A percentile compares a stretch with the other conserved stretches of the same genome.
Conservation (phyloP, 2,888 invertebrate species). For the Acrobasis suavella region DNA sequence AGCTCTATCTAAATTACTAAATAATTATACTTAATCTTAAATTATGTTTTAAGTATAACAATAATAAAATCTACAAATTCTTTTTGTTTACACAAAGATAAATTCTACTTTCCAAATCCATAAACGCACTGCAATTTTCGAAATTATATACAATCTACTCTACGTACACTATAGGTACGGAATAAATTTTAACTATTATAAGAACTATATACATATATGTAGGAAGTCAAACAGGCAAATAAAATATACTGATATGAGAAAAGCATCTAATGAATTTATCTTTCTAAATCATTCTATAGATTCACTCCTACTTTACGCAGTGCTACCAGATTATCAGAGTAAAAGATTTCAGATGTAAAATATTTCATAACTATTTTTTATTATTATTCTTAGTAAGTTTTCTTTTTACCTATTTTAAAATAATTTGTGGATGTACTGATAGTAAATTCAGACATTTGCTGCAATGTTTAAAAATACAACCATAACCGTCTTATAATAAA, state of each 20-base stretch:
- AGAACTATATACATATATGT: background rate
- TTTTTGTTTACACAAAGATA: constrained; percentile 18
- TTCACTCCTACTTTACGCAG: too few relatives aligned
- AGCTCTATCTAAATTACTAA: constrained; percentile 16
- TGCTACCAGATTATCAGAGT: too few relatives aligned
- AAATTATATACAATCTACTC: too few relatives aligned
- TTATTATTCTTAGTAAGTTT: background rate
- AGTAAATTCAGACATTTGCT: too few relatives aligned
- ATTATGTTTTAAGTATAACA: constrained; percentile 29
- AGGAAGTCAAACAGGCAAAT: background rate
- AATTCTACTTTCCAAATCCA: constrained; percentile 37
- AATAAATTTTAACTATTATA: too few relatives aligned
- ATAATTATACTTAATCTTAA: constrained; percentile 23
- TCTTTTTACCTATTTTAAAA: background rate
- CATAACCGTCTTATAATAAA: too few relatives aligned
- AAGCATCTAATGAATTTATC: background rate
- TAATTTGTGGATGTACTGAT: too few relatives aligned
- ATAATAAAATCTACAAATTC: constrained; percentile 25
- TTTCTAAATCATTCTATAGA: too few relatives aligned
- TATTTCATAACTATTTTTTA: background rate
- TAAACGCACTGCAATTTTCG: constrained; percentile 42
- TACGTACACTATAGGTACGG: background rate
- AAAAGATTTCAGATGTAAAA: background rate
- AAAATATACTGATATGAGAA: background rate
- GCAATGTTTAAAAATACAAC: too few relatives aligned